Base-by-base conservation (phyloP, 2,797 vertebrate genomes). In the Simalia tracyae region DNA sequence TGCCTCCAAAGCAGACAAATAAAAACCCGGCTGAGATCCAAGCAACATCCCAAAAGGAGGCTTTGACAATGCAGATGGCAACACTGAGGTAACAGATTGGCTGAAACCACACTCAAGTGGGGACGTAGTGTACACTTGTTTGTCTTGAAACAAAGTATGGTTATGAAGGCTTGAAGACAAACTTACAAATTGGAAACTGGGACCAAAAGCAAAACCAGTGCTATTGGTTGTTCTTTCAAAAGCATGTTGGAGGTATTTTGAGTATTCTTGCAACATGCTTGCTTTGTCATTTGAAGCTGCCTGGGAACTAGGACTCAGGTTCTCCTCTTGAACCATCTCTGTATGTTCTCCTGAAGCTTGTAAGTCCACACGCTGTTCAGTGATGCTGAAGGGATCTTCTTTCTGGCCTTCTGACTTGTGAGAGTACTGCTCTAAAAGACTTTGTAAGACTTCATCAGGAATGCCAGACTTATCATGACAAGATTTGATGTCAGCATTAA, bases 401-500 rank as follows among this genome's bases (percentile, higher is more conserved):
- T 99, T 99, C 97, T 98, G 98, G 91, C 97, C 97, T 90, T 99
- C 99, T 0, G 98, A 97, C 95, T 99, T 99, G 97, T 98, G 98
- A 96, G 98, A 98, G 96, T 99, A 99, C 97, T 99, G 99, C 96
- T 99, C 99, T 92, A 99, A 97, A 96, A 99, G 98, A 96, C 99
- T 99, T 96, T 99, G 99, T 93, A 99, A 97, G 90, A 99, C 99
- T 97, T 99, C 99, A 91, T 99, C 99, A 6, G 99, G 99, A 97
- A 99, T 99, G 94, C 98, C 98, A 6, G 99, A 99, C 98, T 99
- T 99, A 96, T 99, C 99, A 0, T 99, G 99, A 95, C 98, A 98
- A 95, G 98, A 97, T 97, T 99, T 99, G 90, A 98, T 98, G 15
- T 99, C 99, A n/a, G 97, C 97, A 14, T 96, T 98, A 93, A 98